Evolutionary conservation across 2,797 vertebrate species (phyloP).

Genomic region (Antrozous pallidus): DNA sequence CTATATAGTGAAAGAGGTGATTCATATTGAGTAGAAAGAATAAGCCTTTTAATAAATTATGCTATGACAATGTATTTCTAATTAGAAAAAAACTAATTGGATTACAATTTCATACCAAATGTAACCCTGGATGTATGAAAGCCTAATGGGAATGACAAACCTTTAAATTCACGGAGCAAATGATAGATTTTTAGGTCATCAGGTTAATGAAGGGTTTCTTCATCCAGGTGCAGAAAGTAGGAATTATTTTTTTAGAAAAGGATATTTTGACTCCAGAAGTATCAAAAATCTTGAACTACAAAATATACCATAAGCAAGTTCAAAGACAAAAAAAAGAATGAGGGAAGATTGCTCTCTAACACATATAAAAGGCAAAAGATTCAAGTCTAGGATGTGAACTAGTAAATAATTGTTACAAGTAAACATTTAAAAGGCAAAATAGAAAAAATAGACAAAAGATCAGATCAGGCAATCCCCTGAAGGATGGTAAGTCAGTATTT

Average conservation of each 20-base stretch:
- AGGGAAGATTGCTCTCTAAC: background rate
- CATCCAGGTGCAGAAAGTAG: background rate
- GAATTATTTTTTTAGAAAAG: background rate
- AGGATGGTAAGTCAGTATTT: background rate
- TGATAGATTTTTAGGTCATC: background rate
- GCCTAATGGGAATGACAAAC: background rate
- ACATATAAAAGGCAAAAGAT: background rate
- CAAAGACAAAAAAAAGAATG: background rate
- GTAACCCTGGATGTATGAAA: background rate
- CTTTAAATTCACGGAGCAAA: background rate
- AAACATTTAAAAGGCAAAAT: background rate
- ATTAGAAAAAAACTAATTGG: background rate
- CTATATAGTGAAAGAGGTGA: background rate
- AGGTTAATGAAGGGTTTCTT: background rate
- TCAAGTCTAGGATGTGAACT: background rate
- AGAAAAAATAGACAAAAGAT: background rate
- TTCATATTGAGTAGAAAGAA: background rate
- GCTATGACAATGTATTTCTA: background rate
- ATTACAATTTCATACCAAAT: background rate
- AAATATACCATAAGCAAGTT: background rate
- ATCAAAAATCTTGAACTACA: constrained; percentile 1
- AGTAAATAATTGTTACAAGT: background rate
- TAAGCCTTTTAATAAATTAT: background rate
- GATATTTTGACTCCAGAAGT: background rate
- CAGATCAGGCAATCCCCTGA: background rate